phyloP scores from a whole-genome alignment of 2,888 invertebrate genomes.

The Gastracanthus pulcherrimus region DNA sequence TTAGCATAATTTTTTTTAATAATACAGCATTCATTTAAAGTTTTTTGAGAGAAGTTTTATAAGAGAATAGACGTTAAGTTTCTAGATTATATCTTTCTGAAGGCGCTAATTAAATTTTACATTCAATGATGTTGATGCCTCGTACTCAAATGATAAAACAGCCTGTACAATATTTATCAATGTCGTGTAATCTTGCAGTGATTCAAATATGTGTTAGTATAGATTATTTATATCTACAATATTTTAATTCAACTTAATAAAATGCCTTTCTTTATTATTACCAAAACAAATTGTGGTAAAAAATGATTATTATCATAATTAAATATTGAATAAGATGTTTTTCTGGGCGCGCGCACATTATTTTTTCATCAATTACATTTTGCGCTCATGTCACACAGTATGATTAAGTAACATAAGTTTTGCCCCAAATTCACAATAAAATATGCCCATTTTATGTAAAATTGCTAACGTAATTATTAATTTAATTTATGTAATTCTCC shows the following conservation, averaged over 20 bases:
- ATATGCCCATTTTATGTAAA: conserved; percentile 41
- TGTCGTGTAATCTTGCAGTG: background rate
- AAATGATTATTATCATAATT: conserved; percentile 6
- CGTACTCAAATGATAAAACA: background rate
- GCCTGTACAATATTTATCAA: conserved; percentile 17
- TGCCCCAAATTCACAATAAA: conserved; percentile 28
- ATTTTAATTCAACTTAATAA: background rate
- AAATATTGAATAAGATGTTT: conserved; percentile 46
- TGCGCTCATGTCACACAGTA: background rate
- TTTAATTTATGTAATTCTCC: conserved; percentile 30
- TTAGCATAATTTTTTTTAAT: conserved; percentile 4
- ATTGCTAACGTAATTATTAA: conserved; percentile 30
- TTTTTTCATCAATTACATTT: conserved; percentile 21
- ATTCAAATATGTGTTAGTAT: background rate
- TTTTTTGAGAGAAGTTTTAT: background rate
- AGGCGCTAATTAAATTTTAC: conserved; percentile 31
- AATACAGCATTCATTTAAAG: background rate
- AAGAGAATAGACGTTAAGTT: background rate
- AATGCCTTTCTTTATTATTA: background rate
- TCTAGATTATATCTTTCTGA: background rate
- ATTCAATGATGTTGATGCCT: conserved; percentile 6
- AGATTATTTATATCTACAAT: conserved; percentile 2
- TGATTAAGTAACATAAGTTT: conserved; percentile 10
- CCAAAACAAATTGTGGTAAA: background rate
- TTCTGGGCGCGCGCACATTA: background rate